A percentile compares a stretch with the other conserved stretches of the same genome.
Conservation (phyloP, 1,140 invertebrate genomes). For the Magallana ariakensis region DNA sequence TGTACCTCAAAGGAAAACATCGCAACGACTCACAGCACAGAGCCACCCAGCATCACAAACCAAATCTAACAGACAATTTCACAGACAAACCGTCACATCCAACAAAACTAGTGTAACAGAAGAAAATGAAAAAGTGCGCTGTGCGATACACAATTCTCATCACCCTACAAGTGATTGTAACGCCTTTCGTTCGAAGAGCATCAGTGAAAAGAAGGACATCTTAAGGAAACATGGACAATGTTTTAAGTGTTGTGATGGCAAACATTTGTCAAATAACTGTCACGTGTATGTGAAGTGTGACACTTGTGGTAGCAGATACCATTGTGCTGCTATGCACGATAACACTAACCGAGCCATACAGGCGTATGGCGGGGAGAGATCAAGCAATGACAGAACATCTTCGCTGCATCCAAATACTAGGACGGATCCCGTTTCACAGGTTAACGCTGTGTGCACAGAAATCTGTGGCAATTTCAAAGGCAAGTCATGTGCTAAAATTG, state of each 20-base stretch:
- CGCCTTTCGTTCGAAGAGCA: slow-evolving; percentile 47
- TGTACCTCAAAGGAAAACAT: no score
- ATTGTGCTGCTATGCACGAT: slow-evolving; percentile 39
- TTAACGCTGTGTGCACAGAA: slow-evolving; percentile 36
- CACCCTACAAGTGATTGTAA: slow-evolving; percentile 51
- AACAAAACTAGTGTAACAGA: slow-evolving; percentile 27
- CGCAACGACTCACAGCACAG: no score
- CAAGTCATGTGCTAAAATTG: slow-evolving; percentile 52
- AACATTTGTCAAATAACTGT: slow-evolving; percentile 46
- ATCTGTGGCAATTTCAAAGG: slow-evolving; percentile 31
- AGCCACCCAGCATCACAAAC: not conserved
- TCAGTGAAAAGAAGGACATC: slow-evolving; percentile 47
- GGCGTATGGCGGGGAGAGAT: not conserved
- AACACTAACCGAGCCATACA: not conserved
- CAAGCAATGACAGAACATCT: not conserved
- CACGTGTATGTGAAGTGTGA: slow-evolving; percentile 32
- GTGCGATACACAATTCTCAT: slow-evolving; percentile 22
- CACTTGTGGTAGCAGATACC: slow-evolving; percentile 26
- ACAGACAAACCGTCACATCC: slow-evolving; percentile 22
- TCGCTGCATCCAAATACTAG: not conserved
- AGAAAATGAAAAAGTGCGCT: not conserved
- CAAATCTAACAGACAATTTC: slow-evolving; percentile 24
- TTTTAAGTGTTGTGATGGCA: slow-evolving; percentile 50
- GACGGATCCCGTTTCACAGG: no score
- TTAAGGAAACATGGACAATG: slow-evolving; percentile 54